Base-by-base conservation (phyloP, 1,140 invertebrate species). In the Drosophila kikkawai region DNA sequence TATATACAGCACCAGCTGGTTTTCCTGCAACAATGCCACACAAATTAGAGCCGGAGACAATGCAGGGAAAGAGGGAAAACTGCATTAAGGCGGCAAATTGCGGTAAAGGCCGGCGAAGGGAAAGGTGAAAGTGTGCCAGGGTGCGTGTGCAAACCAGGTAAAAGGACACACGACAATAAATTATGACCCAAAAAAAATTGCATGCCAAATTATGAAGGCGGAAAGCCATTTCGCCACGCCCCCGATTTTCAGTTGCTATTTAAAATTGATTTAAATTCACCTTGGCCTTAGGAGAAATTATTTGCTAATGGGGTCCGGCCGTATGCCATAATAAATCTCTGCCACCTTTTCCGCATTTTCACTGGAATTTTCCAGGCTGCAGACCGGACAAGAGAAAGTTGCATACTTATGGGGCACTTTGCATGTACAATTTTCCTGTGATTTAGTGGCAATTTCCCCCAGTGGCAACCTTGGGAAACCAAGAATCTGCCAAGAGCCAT, bases 231-330 rank as follows among this genome's bases (percentile, higher is more conserved):
- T 75, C 42, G 71, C 34, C 15, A 80, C 77, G 84, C 71, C 83
- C 64, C 77, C 53, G 9, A 75, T 69, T 87, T 79, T 12, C 26
- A 60, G 63, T 41, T 68, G 65, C 66, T 75, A 84, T 73, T 88
- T 81, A 79, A 90, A 88, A 90, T 88, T 90, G 85, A 90, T 88
- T 88, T 80, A 84, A 87, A 79, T 51, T 80, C 81, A 70, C 83
- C 79, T 82, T 87, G 70, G 76, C 50, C 48, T 39, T 53, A 61
- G 41, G 39, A 13, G n/a, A 34, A 65, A 45, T 41, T 60, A 61
- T 44, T 68, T 61, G 36, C 61, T 63, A 70, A 75, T 83, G 81
- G 80, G 80, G 67, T 3, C 8, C 22, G 22, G 22, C 22, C 36
- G 11, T 50, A 34, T n/a, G 67, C 78, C 48, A 90, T 88, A 86